Conservation (phyloP, 2,113 vertebrate genomes). For the Centropus bengalensis region DNA sequence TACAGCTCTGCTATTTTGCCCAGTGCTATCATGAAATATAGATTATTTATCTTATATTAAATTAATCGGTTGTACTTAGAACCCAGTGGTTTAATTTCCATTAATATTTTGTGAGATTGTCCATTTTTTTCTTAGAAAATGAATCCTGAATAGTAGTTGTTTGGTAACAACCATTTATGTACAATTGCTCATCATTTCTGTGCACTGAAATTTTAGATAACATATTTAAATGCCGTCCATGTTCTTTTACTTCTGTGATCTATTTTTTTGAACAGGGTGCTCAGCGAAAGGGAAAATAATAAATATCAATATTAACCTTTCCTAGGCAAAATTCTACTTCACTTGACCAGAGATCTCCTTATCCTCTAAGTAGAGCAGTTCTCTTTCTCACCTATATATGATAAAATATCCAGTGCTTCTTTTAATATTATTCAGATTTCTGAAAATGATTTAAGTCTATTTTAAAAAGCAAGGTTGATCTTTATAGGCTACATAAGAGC, state of each 20-base stretch:
- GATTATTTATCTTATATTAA: neutral
- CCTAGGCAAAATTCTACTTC: neutral
- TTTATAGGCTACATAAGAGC: neutral
- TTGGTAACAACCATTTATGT: neutral
- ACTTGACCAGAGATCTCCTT: neutral
- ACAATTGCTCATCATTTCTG: neutral
- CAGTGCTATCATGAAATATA: neutral
- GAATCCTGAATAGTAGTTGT: neutral
- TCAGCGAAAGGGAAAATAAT: neutral
- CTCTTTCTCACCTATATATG: neutral
- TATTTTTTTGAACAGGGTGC: neutral
- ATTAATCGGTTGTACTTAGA: neutral
- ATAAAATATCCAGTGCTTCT: neutral
- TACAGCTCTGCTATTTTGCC: neutral
- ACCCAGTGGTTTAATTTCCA: neutral
- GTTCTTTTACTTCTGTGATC: neutral
- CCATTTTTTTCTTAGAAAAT: neutral
- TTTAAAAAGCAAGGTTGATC: neutral
- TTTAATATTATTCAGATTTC: neutral
- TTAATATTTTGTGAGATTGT: neutral
- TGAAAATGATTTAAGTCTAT: neutral
- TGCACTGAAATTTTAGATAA: neutral
- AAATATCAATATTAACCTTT: neutral
- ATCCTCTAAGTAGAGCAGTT: neutral
- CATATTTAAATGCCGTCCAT: neutral